phyloP scores from a whole-genome alignment of 2,113 vertebrate species.

The Osmerus eperlanus region DNA sequence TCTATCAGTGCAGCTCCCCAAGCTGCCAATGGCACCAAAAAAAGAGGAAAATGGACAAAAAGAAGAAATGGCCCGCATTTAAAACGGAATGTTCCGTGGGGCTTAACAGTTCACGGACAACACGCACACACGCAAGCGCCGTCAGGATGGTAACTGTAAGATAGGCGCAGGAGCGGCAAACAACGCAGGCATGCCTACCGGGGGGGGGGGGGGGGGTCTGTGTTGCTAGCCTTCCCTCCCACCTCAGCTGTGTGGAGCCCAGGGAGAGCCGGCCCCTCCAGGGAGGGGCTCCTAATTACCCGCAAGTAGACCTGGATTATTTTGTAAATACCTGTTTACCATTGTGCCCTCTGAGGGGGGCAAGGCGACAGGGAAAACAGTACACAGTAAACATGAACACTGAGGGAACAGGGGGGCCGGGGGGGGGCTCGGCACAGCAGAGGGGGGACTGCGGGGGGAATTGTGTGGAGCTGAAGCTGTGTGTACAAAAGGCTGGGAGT shows the following conservation, averaged over 20 bases:
- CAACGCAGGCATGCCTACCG: slow-evolving; percentile 9
- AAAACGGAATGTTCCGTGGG: no score
- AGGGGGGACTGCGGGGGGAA: slow-evolving; percentile 15
- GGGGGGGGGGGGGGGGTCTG: slow-evolving; percentile 55
- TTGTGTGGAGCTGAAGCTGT: slow-evolving; percentile 12
- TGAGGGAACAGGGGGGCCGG: slow-evolving; percentile 49
- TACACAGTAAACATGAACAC: slow-evolving; percentile 64
- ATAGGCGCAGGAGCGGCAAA: neutral
- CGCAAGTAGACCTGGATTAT: slow-evolving; percentile 70
- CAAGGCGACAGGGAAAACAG: slow-evolving; percentile 45
- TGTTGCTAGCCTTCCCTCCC: slow-evolving; percentile 21
- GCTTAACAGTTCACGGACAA: slow-evolving; percentile 14
- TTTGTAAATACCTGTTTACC: slow-evolving; percentile 78
- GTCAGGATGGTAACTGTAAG: no score
- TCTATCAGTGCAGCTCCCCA: slow-evolving; percentile 20
- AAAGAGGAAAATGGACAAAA: no score
- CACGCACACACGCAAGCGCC: no score
- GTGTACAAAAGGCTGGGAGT: slow-evolving; percentile 26
- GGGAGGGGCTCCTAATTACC: slow-evolving; percentile 69
- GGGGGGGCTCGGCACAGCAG: neutral
- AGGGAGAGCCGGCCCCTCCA: slow-evolving; percentile 39
- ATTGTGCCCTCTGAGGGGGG: slow-evolving; percentile 39
- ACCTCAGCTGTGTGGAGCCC: slow-evolving; percentile 41
- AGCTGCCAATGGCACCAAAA: no score
- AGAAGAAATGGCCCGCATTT: no score